Evolutionary conservation across 2,888 invertebrate genomes (phyloP), one percentile per base, ranked within the genome.

Genomic region (Mechanitis messenoides): DNA sequence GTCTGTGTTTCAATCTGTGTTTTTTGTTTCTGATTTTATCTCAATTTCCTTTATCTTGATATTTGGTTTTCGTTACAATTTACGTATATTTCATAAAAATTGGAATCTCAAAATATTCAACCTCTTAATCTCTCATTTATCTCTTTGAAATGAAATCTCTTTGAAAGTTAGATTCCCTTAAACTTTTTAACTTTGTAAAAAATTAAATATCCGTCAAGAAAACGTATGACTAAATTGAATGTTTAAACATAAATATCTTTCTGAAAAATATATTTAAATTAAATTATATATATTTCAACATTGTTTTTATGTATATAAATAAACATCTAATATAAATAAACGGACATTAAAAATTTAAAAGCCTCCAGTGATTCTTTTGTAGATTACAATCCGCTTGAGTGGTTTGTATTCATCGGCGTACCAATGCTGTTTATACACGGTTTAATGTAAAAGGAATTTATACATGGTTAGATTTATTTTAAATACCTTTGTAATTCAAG

Each of bases 1-100:
- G 69, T 59, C 62, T 68, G 69, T 70, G 70, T 69, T 69, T 66
- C 64, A 62, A 63, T 45, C 60, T 60, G 42, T n/a, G 47, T 60
- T 61, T 63, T 63, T 55, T 64, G 59, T 62, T 64, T 59, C 60
- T 53, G 55, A 58, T 61, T 55, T 55, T 5, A n/a, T 53, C 53
- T 58, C 45, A n/a, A 33, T 57, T n/a, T 38, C 35, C 35, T 35
- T 4, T 35, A 33, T 35, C 33, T 20, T 45, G 53, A 57, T 46
- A 45, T 42, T 46, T 33, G 45, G 42, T 50, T 55, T 55, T 62
- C 55, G 55, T 33, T 46, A 6, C 55, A 53, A 55, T 55, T 58
- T 46, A 45, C 53, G 45, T 59, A 28, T 28, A 38, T 46, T 35
- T 3, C 42, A 42, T 42, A 42, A 42, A 42, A 9, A 42, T 42